Evolutionary conservation across 2,113 vertebrate species (phyloP), one percentile per base, ranked within the genome.

Genomic region (Stercorarius parasiticus): DNA sequence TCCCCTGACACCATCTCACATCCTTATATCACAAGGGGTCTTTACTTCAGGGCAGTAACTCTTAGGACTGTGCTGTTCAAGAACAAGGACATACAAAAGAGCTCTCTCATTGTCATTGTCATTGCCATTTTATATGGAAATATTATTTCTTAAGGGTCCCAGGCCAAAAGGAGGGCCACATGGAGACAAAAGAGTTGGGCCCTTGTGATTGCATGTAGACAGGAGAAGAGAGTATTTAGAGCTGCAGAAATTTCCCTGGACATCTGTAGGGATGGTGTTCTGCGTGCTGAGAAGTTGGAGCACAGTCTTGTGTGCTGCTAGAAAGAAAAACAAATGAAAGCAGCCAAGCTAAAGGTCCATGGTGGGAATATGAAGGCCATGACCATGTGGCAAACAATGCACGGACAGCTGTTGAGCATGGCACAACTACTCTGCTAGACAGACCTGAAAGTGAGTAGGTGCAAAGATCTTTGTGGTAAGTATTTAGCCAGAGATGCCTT

Each of bases 101-200:
- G 0, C 2, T 4, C 20, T 84, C 36, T 52, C 26, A 3, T 34
- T 65, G 30, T 52, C 36, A 11, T 8, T 7, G 15, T 4, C 3
- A 30, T 8, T 7, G 15, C 4, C 3, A 30, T 82, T 77, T 70
- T 62, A 40, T 50, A n/a, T 9, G 19, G 6, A 72, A 67, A 21
- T 38, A 5, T 45, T 36, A 11, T 50, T 82, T 64, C 47, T 34
- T 25, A 42, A 29, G 27, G 18, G 25, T 18, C 19, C 25, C 45
- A 58, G 50, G 25, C 13, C 32, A 50, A 38, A 85, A 71, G 32
- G 17, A 55, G 27, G 49, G 23, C 2, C 14, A 22, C 1, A 1
- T 32, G 66, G 15, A 56, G 25, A 10, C 45, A 40, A 47, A 67
- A 64, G 52, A 64, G 13, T 1, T 85, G 58, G 25, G 5, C 11